Conservation (phyloP, 2,888 invertebrate species). For the Machimus rusticus region DNA sequence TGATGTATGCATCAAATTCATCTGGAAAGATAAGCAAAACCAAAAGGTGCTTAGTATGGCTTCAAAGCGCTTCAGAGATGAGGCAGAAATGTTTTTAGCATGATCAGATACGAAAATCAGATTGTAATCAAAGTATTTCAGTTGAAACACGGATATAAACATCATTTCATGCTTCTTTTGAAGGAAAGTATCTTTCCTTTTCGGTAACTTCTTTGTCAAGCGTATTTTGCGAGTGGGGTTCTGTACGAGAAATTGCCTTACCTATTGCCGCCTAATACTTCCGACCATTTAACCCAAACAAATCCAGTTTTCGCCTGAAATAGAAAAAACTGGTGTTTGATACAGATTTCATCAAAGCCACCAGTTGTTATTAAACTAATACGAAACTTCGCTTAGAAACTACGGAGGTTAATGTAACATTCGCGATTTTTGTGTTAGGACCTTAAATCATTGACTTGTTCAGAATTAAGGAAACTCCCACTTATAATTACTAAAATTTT, state of each 20-base stretch:
- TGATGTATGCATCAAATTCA: slow-evolving; percentile 98
- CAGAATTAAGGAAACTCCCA: not conserved
- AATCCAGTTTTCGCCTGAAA: slow-evolving; percentile 70
- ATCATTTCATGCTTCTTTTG: slow-evolving; percentile 38
- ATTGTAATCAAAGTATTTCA: slow-evolving; percentile 67
- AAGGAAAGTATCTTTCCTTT: not conserved
- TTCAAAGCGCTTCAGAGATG: not conserved
- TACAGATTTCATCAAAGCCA: slow-evolving; percentile 66
- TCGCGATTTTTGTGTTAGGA: not conserved
- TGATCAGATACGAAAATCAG: slow-evolving; percentile 51
- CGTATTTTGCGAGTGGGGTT: not conserved
- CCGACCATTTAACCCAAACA: slow-evolving; percentile 54
- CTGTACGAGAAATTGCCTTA: slow-evolving; percentile 40
- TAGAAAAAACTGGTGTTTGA: slow-evolving; percentile 91
- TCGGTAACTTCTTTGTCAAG: not conserved
- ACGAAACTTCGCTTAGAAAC: slow-evolving; percentile 26
- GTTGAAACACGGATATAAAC: slow-evolving; percentile 68
- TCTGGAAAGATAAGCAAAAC: slow-evolving; percentile 71
- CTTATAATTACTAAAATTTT: slow-evolving; percentile 24
- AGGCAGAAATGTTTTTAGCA: not conserved
- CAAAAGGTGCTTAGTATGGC: not conserved
- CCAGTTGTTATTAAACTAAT: slow-evolving; percentile 52
- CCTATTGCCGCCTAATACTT: slow-evolving; percentile 48
- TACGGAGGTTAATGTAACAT: not conserved
- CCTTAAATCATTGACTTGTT: not conserved